A percentile compares a stretch with the other conserved stretches of the same genome.
Conservation (phyloP, 2,113 vertebrate genomes). For the Tapirus terrestris region DNA sequence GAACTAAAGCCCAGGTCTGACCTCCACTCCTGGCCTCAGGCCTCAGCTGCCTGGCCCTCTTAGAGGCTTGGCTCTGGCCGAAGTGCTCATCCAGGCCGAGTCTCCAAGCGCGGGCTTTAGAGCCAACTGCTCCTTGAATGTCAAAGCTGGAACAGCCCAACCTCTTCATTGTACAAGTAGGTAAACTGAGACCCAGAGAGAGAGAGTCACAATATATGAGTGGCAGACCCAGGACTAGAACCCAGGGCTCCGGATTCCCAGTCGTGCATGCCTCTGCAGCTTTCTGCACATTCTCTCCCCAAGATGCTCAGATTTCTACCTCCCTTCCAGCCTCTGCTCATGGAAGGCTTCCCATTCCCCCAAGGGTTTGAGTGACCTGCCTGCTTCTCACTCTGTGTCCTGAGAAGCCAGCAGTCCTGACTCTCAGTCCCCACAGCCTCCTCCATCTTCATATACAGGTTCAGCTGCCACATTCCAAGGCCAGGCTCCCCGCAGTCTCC, state of each 20-base stretch:
- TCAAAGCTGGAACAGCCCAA: background rate
- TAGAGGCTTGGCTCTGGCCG: background rate
- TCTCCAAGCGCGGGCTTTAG: background rate
- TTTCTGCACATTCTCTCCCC: background rate
- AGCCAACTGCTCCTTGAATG: background rate
- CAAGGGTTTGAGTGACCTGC: background rate
- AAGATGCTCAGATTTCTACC: background rate
- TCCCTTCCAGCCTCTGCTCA: background rate
- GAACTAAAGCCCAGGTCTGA: background rate
- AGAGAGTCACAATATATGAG: background rate
- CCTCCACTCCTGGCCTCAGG: background rate
- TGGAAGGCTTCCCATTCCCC: background rate
- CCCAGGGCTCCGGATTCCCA: background rate
- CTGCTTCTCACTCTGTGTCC: background rate
- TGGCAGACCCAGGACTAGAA: background rate
- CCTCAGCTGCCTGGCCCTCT: background rate
- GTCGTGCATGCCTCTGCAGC: background rate
- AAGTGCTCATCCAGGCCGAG: background rate
- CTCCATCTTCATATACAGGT: background rate
- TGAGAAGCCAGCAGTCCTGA: background rate
- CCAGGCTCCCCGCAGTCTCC: background rate
- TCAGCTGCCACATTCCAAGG: background rate
- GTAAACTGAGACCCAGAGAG: constrained; percentile 26
- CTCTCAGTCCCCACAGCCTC: background rate
- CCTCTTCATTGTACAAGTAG: background rate